These are phyloP conservation scores for Caenorhabditis sp. DNA, from an alignment of 2,888 invertebrate species.

Conservation along the genomic window DNA sequence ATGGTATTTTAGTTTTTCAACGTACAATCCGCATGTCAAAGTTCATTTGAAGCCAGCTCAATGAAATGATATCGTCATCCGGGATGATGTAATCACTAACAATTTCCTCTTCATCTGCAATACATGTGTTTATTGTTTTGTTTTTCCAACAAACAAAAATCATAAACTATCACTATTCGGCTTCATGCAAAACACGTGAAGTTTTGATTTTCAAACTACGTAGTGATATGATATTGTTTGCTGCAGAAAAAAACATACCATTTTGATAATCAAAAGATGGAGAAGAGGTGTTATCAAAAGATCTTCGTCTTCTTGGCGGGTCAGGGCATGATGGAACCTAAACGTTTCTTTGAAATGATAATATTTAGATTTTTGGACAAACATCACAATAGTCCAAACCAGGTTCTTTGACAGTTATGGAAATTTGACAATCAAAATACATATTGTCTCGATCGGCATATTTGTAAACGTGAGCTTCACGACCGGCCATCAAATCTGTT, in stretches of 20 bases:
- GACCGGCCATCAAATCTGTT: constrained; percentile 67
- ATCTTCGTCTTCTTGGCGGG: constrained; percentile 58
- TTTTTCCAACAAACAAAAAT: not conserved
- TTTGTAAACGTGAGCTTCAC: constrained; percentile 68
- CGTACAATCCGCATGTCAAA: constrained; percentile 39
- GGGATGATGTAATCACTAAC: constrained; percentile 47
- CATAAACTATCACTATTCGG: too few species aligned
- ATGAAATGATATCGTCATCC: constrained; percentile 35
- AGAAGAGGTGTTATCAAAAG: constrained; percentile 12
- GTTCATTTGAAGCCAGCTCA: constrained; percentile 43
- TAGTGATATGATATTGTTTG: too few species aligned
- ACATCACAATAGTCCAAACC: constrained; percentile 64
- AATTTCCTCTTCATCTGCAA: constrained; percentile 12
- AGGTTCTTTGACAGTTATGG: constrained; percentile 66
- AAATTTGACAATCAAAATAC: constrained; percentile 70
- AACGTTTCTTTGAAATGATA: constrained; percentile 6
- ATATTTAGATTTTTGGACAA: not conserved
- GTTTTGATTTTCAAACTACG: not conserved
- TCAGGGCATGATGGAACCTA: constrained; percentile 65
- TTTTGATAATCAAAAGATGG: not conserved
- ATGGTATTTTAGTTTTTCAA: not conserved
- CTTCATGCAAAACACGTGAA: not conserved
- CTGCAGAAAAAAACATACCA: not conserved
- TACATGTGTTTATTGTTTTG: too few species aligned
- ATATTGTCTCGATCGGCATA: constrained; percentile 68